Evolutionary conservation across 2,113 vertebrate genomes (phyloP).

Genomic region (Desmodus rotundus): DNA sequence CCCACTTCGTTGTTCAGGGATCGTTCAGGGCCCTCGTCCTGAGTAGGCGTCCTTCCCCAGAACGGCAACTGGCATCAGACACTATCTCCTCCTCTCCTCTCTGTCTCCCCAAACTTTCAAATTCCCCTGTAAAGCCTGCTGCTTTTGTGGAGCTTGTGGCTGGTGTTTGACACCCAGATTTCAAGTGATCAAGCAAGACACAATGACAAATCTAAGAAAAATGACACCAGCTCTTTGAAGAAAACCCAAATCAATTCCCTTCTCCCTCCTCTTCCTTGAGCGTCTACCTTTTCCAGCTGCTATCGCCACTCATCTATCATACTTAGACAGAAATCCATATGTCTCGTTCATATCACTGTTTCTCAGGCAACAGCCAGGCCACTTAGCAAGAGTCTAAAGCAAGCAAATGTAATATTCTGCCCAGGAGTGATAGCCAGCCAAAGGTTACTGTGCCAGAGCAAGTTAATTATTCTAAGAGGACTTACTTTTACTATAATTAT

Average conservation of each 20-base stretch:
- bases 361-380: constrained; percentile 61
- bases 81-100: background rate
- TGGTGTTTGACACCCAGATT: constrained; percentile 16
- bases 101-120: background rate
- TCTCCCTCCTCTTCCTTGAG: background rate
- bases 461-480: constrained; percentile 63
- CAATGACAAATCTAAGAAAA: constrained; percentile 64
- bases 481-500: constrained; percentile 51
- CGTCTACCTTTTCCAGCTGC: background rate
- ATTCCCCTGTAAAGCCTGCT: background rate
- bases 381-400: constrained; percentile 64
- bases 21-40: background rate
- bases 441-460: constrained; percentile 49
- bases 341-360: constrained; percentile 58
- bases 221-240: constrained; percentile 43
- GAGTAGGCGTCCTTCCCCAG: background rate
- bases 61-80: background rate
- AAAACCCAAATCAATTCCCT: constrained; percentile 60
- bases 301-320: constrained; percentile 66
- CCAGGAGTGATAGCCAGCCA: constrained; percentile 41
- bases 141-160: background rate
- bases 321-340: constrained; percentile 69
- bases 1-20: background rate
- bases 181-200: constrained; percentile 54
- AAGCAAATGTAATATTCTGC: constrained; percentile 50